These are phyloP conservation scores for Zosterops lateralis DNA, from an alignment of 2,113 vertebrate species.

Conservation along the genomic window DNA sequence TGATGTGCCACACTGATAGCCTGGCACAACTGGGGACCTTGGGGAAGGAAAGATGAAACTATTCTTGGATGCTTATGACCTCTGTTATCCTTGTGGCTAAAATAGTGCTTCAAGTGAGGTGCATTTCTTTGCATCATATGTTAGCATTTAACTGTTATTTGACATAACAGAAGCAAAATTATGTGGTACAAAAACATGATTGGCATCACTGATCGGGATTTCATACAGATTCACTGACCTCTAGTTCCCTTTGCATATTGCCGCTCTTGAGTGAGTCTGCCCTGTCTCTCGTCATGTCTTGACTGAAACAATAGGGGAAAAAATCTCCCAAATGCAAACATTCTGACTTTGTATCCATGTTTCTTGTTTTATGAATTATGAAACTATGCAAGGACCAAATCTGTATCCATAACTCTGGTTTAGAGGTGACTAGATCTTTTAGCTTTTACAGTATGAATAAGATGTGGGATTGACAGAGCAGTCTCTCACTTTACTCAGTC, in stretches of 20 bases:
- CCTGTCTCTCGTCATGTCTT: background rate
- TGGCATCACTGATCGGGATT: background rate
- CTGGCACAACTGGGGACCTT: background rate
- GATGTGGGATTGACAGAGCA: background rate
- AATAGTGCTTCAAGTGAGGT: background rate
- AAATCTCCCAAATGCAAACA: accelerated
- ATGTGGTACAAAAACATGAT: background rate
- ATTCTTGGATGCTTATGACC: background rate
- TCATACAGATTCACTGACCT: background rate
- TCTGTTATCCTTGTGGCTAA: background rate
- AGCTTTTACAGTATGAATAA: background rate
- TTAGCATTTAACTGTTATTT: background rate
- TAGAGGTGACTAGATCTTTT: background rate
- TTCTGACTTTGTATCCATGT: background rate
- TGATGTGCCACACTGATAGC: background rate
- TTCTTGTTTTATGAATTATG: background rate
- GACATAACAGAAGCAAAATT: background rate
- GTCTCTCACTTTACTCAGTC: background rate
- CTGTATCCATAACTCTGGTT: background rate
- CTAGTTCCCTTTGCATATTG: background rate
- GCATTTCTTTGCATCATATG: background rate
- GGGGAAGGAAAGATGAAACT: background rate
- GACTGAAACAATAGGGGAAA: background rate
- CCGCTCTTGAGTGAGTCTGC: background rate
- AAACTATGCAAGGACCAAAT: background rate